Base-by-base conservation (phyloP, 2,888 invertebrate species). In the Parnassius smintheus region DNA sequence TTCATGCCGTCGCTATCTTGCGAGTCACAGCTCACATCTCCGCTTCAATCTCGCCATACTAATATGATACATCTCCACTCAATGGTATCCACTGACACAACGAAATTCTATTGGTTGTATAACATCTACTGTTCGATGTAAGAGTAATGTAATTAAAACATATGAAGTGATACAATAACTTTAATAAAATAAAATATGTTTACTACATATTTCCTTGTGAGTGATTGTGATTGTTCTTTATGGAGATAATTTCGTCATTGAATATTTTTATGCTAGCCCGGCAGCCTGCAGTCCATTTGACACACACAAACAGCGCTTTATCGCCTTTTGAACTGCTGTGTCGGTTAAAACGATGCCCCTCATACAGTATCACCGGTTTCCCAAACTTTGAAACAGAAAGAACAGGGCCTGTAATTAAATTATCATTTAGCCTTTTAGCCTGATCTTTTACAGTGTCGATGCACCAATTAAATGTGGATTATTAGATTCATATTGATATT, bases 341-440 rank as follows among this genome's bases (percentile, higher is more conserved):
- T 48, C 65, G 60, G 35, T 74, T 72, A 35, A 68, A 73, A 18
- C 71, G 70, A 44, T 70, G 56, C 2, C 67, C 59, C 0, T 78
- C 82, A 7, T 80, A 70, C 11, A 78, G 67, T 25, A 83, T 74
- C 2, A 82, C 81, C 0, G 81, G 81, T 9, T 74, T 76, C 18
- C 83, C 83, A 13, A 69, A 73, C 22, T 69, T 71, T 2, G 81
- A 79, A n/a, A 66, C 70, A 22, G 71, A 68, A 66, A 67, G 72
- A 12, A 70, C 70, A 56, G 68, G 70, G 64, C 59, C 71, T 68
- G 62, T 35, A 62, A 62, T 25, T 1, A 48, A 48, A 51, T 4
- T 41, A 2, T 2, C 13, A 46, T 42, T 55, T 49, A 50, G 0
- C 18, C 9, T 18, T 12, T 10, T 48, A n/a, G n/a, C n/a, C 46